Conservation (phyloP, 2,113 vertebrate species). For the Grammomys surdaster region DNA sequence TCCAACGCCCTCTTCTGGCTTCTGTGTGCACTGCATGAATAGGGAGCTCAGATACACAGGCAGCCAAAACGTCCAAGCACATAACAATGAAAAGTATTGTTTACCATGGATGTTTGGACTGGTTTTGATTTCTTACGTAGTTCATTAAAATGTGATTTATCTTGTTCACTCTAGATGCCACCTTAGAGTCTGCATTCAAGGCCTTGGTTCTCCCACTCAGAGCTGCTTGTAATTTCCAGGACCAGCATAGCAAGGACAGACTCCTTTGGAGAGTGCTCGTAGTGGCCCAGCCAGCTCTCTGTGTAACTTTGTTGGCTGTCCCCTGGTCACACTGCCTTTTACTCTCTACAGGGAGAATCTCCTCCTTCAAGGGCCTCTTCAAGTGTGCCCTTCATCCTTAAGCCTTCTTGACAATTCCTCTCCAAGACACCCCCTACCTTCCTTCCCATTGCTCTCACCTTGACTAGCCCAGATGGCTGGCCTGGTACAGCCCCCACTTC, state of each 20-base stretch:
- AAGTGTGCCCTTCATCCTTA: fast-evolving
- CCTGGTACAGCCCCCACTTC: neutral
- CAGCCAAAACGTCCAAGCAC: neutral
- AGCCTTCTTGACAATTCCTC: too few species aligned
- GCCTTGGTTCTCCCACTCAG: neutral
- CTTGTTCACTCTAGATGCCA: neutral
- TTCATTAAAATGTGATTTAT: neutral
- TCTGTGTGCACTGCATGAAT: neutral
- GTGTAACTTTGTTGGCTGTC: neutral
- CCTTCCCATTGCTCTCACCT: neutral
- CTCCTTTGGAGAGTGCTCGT: neutral
- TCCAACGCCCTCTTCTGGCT: neutral
- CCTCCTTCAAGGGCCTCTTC: neutral
- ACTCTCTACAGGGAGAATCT: too few species aligned
- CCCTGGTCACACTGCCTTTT: neutral
- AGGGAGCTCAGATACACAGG: neutral
- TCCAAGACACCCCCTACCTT: neutral
- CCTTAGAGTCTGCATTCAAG: neutral
- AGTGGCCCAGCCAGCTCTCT: fast-evolving
- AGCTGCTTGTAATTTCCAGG: too few species aligned
- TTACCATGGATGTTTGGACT: neutral
- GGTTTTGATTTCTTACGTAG: neutral
- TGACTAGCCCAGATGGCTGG: neutral
- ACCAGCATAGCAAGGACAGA: neutral
- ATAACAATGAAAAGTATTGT: neutral